phyloP scores from a whole-genome alignment of 2,113 vertebrate species.

The Garra rufa region DNA sequence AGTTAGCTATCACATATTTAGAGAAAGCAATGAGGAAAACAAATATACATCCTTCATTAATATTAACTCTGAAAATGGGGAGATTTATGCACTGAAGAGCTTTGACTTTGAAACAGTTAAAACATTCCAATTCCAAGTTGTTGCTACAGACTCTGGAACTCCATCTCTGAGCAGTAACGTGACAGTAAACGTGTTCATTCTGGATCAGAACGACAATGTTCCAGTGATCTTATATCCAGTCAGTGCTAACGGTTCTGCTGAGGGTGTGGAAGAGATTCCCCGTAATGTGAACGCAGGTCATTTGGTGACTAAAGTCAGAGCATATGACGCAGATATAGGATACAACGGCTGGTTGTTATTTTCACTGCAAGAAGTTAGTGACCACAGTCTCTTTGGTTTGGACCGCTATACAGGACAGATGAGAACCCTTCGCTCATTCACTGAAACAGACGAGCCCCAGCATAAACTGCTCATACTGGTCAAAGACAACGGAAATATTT shows the following conservation, averaged over 20 bases:
- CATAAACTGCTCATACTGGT: constrained; percentile 69
- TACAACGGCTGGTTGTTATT: constrained; percentile 66
- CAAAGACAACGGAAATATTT: constrained; percentile 66
- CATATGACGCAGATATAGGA: constrained; percentile 61
- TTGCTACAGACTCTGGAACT: constrained; percentile 55
- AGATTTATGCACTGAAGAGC: constrained; percentile 53
- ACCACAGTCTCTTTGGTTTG: constrained; percentile 59
- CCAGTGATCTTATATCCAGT: constrained; percentile 61
- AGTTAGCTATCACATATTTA: constrained; percentile 54
- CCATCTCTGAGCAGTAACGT: constrained; percentile 58
- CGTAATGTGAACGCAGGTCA: constrained; percentile 60
- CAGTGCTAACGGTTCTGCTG: constrained; percentile 56
- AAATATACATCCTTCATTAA: constrained; percentile 50
- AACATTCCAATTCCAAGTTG: constrained; percentile 55
- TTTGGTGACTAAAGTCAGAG: constrained; percentile 60
- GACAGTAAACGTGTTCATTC: constrained; percentile 60
- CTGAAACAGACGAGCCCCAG: constrained; percentile 63
- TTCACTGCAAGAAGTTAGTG: constrained; percentile 54
- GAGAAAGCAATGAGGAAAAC: constrained; percentile 30
- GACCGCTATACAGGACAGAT: constrained; percentile 68
- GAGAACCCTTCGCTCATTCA: constrained; percentile 60
- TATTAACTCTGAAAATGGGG: constrained; percentile 59
- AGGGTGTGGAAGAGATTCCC: constrained; percentile 57
- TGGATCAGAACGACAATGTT: constrained; percentile 64
- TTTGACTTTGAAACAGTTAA: constrained; percentile 62